Percentiles rank a stretch among this genome's conserved stretches.
These are phyloP conservation scores for Tretioscincus oriximinensis DNA, from an alignment of 2,113 vertebrate species.

Conservation along the genomic window DNA sequence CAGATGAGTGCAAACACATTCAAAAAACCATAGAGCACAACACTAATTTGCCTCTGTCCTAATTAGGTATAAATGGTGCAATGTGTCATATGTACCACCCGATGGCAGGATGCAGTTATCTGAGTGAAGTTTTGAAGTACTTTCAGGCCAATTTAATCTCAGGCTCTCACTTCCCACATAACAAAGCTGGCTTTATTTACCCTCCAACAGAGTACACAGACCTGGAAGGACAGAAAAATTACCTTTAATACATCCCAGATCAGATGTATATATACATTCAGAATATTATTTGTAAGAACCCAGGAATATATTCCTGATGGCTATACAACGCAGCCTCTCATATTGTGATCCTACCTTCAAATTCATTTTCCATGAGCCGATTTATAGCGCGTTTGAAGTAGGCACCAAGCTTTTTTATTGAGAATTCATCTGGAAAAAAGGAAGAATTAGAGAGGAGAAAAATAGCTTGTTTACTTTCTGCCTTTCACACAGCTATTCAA, in stretches of 20 bases:
- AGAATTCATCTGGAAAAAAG: slow-evolving; percentile 19
- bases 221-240: not conserved
- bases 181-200: not conserved
- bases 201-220: not conserved
- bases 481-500: too few relatives aligned
- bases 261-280: not conserved
- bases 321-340: not conserved
- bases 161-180: not conserved
- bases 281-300: not conserved
- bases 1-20: not conserved
- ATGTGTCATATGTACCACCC: not conserved
- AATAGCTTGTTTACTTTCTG: not conserved
- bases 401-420: not conserved
- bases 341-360: not conserved
- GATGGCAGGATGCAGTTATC: not conserved
- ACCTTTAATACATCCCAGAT: not conserved
- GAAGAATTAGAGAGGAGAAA: not conserved
- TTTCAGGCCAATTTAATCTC: too few relatives aligned
- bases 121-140: not conserved
- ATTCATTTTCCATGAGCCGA: slow-evolving; percentile 19
- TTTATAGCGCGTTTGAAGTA: slow-evolving; percentile 20
- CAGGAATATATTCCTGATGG: not conserved
- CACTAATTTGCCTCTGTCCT: not conserved
- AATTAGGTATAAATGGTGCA: not conserved
- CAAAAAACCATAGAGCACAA: not conserved